A percentile compares a stretch with the other conserved stretches of the same genome.
Conservation (phyloP, 2,888 invertebrate genomes). For the Terebella lapidaria region DNA sequence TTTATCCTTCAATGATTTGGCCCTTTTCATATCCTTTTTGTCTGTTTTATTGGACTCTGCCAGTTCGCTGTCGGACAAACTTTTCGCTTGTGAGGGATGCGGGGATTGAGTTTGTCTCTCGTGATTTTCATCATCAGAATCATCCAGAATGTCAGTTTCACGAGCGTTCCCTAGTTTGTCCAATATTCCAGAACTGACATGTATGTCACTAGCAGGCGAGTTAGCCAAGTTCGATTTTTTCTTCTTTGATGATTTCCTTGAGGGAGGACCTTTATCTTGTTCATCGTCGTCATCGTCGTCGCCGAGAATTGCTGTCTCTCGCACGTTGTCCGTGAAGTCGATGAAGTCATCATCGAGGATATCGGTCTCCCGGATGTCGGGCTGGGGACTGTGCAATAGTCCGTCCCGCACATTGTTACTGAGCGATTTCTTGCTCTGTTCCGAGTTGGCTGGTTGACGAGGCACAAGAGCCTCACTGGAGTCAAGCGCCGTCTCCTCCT, state of each 20-base stretch:
- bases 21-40: not conserved
- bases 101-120: no score
- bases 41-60: not conserved
- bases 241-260: not conserved
- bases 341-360: slow-evolving; percentile 12
- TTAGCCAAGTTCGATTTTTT: not conserved
- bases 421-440: not conserved
- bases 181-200: not conserved
- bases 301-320: slow-evolving; percentile 14
- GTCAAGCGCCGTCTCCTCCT: not conserved
- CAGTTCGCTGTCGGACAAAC: no score
- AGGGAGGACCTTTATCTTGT: not conserved
- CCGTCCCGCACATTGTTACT: not conserved
- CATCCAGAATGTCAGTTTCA: slow-evolving; percentile 12
- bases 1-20: not conserved
- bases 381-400: not conserved
- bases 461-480: not conserved
- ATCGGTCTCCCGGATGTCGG: slow-evolving; percentile 15
- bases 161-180: slow-evolving; percentile 1
- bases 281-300: slow-evolving; percentile 1
- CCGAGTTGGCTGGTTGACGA: no score
- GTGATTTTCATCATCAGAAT: slow-evolving; percentile 9
- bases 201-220: slow-evolving; percentile 2
- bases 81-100: no score
- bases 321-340: not conserved